phyloP scores from a whole-genome alignment of 2,113 vertebrate genomes.

The Takifugu flavidus region DNA sequence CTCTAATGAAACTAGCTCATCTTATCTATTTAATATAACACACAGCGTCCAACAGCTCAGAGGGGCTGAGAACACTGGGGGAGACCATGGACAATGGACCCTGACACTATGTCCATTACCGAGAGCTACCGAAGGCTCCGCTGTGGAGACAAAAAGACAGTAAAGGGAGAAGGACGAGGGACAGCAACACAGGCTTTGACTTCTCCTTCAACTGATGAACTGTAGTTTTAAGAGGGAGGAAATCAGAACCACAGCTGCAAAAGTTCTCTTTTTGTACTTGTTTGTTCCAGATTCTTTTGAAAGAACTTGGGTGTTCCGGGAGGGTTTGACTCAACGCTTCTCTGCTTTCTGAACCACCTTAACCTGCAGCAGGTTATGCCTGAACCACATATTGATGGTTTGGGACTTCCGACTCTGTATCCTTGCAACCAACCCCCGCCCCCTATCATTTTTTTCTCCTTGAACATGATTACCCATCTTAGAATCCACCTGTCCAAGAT shows the following conservation, averaged over 20 bases:
- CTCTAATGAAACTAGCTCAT: too few relatives aligned
- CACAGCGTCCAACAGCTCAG: conserved; percentile 29
- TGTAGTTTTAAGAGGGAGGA: conserved; percentile 39
- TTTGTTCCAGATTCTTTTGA: conserved; percentile 33
- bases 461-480: too few relatives aligned
- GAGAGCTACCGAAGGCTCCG: conserved; percentile 43
- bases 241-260: conserved; percentile 26
- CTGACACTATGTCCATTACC: conserved; percentile 30
- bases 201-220: conserved; percentile 27
- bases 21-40: neutral
- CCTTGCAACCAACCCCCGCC: too few relatives aligned
- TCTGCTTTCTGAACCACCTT: neutral
- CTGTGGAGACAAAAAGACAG: conserved; percentile 33
- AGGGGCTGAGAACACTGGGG: conserved; percentile 17
- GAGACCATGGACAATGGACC: conserved; percentile 8
- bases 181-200: conserved; percentile 31
- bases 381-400: neutral
- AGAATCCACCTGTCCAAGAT: too few relatives aligned
- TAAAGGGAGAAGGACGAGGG: conserved; percentile 23
- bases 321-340: conserved; percentile 17
- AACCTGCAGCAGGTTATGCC: neutral
- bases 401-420: too few relatives aligned
- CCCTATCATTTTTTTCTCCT: too few relatives aligned
- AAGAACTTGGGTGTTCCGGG: conserved; percentile 23
- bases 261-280: conserved; percentile 25